phyloP scores from a whole-genome alignment of 2,888 invertebrate genomes.

The Mechanitis mazaeus region DNA sequence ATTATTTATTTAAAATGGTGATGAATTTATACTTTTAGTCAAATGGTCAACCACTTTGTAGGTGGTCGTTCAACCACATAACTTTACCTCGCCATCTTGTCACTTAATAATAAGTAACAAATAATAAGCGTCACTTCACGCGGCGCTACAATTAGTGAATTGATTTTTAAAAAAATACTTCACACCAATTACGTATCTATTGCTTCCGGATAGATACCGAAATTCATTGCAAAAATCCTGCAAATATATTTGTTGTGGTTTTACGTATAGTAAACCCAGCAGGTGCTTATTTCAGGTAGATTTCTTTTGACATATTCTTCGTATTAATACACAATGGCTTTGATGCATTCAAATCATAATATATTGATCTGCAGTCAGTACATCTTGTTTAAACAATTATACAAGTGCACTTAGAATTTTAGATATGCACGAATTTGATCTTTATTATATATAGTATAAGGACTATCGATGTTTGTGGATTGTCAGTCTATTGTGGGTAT shows the following conservation, averaged over 20 bases:
- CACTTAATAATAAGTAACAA: constrained; percentile 14
- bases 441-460: constrained; percentile 12
- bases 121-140: constrained; percentile 46
- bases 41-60: constrained; percentile 10
- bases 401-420: constrained; percentile 11
- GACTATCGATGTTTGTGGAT: constrained; percentile 4
- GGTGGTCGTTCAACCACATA: constrained; percentile 26
- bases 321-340: constrained; percentile 52
- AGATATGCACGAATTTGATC: constrained; percentile 3
- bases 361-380: constrained; percentile 36
- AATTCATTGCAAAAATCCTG: constrained; percentile 20
- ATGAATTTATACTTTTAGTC: too few species aligned
- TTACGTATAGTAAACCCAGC: constrained; percentile 42
- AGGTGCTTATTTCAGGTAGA: constrained; percentile 67
- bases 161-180: constrained; percentile 22
- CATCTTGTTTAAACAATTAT: constrained; percentile 28
- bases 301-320: constrained; percentile 52
- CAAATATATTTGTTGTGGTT: constrained; percentile 11
- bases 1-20: too few species aligned
- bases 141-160: constrained; percentile 58
- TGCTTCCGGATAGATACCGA: constrained; percentile 13
- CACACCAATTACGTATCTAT: constrained; percentile 28
- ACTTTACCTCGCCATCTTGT: constrained; percentile 18
- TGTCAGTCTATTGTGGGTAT: constrained; percentile 1
- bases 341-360: constrained; percentile 44